Conservation (phyloP, 2,888 invertebrate genomes). For the Meganola albula region DNA sequence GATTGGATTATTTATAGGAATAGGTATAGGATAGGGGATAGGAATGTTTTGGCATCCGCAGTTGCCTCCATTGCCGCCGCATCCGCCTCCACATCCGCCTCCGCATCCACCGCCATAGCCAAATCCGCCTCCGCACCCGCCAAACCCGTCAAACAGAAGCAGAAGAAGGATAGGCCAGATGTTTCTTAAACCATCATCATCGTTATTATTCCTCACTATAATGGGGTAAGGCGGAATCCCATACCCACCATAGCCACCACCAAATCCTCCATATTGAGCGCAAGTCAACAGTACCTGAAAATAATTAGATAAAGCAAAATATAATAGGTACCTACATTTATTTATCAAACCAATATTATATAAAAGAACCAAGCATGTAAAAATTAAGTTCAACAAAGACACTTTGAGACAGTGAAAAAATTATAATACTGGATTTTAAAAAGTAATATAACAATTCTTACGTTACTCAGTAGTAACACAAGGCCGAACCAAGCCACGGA, state of each 20-base stretch:
- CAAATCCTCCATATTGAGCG: slow-evolving; percentile 33
- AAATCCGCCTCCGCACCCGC: slow-evolving; percentile 24
- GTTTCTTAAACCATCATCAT: slow-evolving; percentile 34
- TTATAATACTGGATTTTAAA: no score
- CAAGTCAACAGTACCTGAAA: slow-evolving; percentile 36
- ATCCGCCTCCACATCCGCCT: slow-evolving; percentile 21
- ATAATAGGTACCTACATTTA: no score
- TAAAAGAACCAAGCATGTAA: no score
- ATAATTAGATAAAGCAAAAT: no score
- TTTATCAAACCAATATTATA: no score
- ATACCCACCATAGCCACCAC: slow-evolving; percentile 28
- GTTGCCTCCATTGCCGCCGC: slow-evolving; percentile 21
- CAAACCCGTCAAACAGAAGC: slow-evolving; percentile 31
- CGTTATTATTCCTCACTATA: slow-evolving; percentile 35
- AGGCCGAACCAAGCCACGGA: slow-evolving; percentile 37
- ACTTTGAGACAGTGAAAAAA: no score
- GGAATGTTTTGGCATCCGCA: slow-evolving; percentile 33
- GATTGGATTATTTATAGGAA: slow-evolving; percentile 34
- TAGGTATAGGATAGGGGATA: slow-evolving; percentile 44
- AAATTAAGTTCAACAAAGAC: no score
- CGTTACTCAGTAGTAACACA: slow-evolving; percentile 39
- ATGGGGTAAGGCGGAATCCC: slow-evolving; percentile 36
- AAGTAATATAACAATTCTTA: slow-evolving; percentile 29
- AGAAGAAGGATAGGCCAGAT: slow-evolving; percentile 46
- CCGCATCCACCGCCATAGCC: slow-evolving; percentile 21